Evolutionary conservation across 2,888 invertebrate species (phyloP).

Genomic region (Tetragonisca angustula): DNA sequence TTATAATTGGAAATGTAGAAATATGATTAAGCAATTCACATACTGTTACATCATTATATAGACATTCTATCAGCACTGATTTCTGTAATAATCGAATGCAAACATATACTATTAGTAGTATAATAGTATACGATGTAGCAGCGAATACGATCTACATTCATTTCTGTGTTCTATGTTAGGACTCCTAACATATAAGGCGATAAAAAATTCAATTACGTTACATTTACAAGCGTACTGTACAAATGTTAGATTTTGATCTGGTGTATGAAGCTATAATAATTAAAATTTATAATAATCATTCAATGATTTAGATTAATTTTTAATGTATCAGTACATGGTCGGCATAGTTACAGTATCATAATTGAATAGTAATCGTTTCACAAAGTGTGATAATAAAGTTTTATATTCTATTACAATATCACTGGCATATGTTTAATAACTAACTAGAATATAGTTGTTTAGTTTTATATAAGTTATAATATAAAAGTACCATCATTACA

Average conservation of each 20-base stretch:
- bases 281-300: no score
- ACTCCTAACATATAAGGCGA: not conserved
- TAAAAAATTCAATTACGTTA: not conserved
- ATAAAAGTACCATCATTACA: not conserved
- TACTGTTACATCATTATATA: not conserved
- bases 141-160: slow-evolving; percentile 7
- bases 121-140: not conserved
- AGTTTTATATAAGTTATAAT: not conserved
- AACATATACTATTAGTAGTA: not conserved
- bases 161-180: not conserved
- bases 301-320: no score
- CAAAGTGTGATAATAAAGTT: not conserved
- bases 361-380: not conserved
- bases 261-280: not conserved
- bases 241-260: not conserved
- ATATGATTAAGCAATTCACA: not conserved
- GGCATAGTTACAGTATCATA: not conserved
- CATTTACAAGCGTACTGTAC: not conserved
- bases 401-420: not conserved
- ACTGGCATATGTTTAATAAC: not conserved
- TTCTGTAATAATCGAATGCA: slow-evolving; percentile 1
- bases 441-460: not conserved
- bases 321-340: not conserved
- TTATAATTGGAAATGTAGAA: not conserved
- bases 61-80: not conserved